phyloP scores from a whole-genome alignment of 1,140 invertebrate species.

The Macrotrachela quadricornifera region DNA sequence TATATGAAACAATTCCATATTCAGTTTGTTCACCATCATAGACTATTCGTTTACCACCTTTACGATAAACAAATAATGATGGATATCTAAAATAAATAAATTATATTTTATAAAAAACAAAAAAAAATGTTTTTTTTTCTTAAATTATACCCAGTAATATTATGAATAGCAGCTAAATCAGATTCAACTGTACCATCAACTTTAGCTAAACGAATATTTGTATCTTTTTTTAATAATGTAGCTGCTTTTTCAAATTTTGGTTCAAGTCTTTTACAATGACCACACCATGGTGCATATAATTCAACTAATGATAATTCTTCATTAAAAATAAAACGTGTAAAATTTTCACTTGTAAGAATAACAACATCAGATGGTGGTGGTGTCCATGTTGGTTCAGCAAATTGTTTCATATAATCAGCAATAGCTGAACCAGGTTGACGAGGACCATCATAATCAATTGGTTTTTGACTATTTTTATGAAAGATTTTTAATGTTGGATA shows the following conservation, averaged over 20 bases:
- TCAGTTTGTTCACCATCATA: too few species aligned
- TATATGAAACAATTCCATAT: too few species aligned
- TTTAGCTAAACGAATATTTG: slow-evolving; percentile 59
- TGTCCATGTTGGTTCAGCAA: slow-evolving; percentile 46
- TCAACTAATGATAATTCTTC: slow-evolving; percentile 64
- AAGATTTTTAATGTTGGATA: slow-evolving; percentile 81
- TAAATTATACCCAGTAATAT: too few species aligned
- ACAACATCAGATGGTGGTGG: slow-evolving; percentile 45
- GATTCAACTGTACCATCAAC: slow-evolving; percentile 79
- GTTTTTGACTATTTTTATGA: slow-evolving; percentile 69
- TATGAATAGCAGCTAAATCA: slow-evolving; percentile 36
- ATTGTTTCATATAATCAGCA: not conserved
- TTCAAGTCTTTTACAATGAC: slow-evolving; percentile 72
- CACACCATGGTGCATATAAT: slow-evolving; percentile 66
- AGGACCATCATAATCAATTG: slow-evolving; percentile 57
- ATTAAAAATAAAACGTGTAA: slow-evolving; percentile 41
- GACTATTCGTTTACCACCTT: too few species aligned
- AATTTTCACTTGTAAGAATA: slow-evolving; percentile 78
- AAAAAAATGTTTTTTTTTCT: too few species aligned
- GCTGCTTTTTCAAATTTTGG: slow-evolving; percentile 85
- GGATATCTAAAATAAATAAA: too few species aligned
- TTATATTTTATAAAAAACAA: too few species aligned
- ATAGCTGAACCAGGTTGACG: slow-evolving; percentile 38
- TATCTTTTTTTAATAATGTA: slow-evolving; percentile 67
- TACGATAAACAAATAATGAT: too few species aligned